A percentile compares a stretch with the other conserved stretches of the same genome.
These are phyloP conservation scores for Pocota personata DNA, from an alignment of 2,888 invertebrate species.

Conservation along the genomic window DNA sequence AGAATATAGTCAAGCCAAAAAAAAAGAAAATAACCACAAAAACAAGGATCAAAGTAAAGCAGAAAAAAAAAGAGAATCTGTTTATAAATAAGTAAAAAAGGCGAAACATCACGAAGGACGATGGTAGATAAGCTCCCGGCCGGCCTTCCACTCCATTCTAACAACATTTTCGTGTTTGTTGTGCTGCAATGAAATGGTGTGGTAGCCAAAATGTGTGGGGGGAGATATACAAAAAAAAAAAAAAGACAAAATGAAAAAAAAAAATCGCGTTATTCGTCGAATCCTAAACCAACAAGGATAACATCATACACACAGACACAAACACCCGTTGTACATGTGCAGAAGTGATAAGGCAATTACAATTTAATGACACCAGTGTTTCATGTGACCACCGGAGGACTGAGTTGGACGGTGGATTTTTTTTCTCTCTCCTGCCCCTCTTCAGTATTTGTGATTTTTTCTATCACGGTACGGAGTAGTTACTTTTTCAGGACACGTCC, in stretches of 20 bases:
- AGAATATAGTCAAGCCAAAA: slow-evolving; percentile 54
- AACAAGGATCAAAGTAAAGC: slow-evolving; percentile 57
- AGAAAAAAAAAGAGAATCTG: slow-evolving; percentile 36
- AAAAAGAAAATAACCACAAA: slow-evolving; percentile 59
- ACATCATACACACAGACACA: slow-evolving; percentile 36
- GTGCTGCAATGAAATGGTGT: slow-evolving; percentile 39
- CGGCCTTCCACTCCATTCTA: slow-evolving; percentile 27
- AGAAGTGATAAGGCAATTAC: slow-evolving; percentile 70
- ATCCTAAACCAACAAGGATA: slow-evolving; percentile 67
- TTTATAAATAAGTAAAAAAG: slow-evolving; percentile 60
- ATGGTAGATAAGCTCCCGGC: slow-evolving; percentile 55
- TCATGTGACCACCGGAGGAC: slow-evolving; percentile 50
- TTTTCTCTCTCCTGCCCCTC: background rate
- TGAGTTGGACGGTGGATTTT: slow-evolving; percentile 5
- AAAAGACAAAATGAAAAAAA: slow-evolving; percentile 22
- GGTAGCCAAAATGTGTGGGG: slow-evolving; percentile 16
- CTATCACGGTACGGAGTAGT: background rate
- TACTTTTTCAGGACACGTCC: slow-evolving; percentile 31
- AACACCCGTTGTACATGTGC: slow-evolving; percentile 30
- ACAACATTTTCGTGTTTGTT: slow-evolving; percentile 46
- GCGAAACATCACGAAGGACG: slow-evolving; percentile 37
- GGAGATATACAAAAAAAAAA: slow-evolving; percentile 16
- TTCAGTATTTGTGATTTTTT: background rate
- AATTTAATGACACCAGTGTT: slow-evolving; percentile 68
- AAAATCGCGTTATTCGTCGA: slow-evolving; percentile 42